Evolutionary conservation across 2,797 vertebrate genomes (phyloP).

Genomic region (Microctenopoma stevenorrisi): DNA sequence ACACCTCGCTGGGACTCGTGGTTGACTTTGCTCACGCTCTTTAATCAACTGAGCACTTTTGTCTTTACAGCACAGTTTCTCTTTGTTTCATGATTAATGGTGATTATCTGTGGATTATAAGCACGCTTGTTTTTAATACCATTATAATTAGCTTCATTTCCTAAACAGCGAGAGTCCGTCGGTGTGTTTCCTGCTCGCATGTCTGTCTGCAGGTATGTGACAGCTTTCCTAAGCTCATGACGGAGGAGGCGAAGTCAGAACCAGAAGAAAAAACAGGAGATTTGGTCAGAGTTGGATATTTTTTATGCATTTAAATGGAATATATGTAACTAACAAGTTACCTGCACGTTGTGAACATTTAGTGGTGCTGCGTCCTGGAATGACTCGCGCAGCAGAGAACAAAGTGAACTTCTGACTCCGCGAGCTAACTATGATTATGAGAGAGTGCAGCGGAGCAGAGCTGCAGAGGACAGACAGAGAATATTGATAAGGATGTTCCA

Average conservation of each 20-base stretch:
- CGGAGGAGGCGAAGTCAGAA: background rate
- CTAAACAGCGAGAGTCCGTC: constrained; percentile 21
- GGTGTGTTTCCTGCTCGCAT: constrained; percentile 18
- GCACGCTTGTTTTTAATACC: constrained; percentile 44
- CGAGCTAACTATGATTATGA: constrained; percentile 28
- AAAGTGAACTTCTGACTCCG: constrained; percentile 38
- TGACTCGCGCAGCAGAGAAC: constrained; percentile 4
- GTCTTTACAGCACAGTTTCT: constrained; percentile 22
- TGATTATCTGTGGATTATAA: constrained; percentile 52
- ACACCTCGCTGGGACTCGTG: constrained; percentile 46
- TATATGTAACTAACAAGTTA: too few relatives aligned
- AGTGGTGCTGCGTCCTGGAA: background rate
- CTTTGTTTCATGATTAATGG: constrained; percentile 62
- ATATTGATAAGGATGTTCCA: constrained; percentile 72
- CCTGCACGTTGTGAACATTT: too few relatives aligned
- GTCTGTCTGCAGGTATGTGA: constrained; percentile 13
- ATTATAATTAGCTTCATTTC: constrained; percentile 47
- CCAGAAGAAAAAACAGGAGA: too few relatives aligned
- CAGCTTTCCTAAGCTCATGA: background rate
- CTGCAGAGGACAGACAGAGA: constrained; percentile 44
- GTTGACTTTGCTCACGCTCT: constrained; percentile 28
- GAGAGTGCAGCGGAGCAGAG: constrained; percentile 38
- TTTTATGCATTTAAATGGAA: too few relatives aligned
- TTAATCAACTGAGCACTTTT: constrained; percentile 42
- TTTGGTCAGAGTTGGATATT: too few relatives aligned